Base-by-base conservation (phyloP, 2,113 vertebrate species). In the Forbesichthys agassizii region DNA sequence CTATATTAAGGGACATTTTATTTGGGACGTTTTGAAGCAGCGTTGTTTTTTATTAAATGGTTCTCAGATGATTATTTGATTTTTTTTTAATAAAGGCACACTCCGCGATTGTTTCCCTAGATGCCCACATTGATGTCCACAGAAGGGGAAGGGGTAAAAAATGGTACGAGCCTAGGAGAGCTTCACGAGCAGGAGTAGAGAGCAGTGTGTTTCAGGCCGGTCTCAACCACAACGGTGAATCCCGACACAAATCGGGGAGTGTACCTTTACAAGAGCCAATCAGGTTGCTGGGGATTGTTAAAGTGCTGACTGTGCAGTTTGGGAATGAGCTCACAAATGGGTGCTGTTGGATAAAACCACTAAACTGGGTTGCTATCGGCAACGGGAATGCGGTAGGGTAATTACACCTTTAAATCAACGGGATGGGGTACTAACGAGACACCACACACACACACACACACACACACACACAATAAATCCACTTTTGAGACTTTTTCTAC, bases 241-340 rank as follows among this genome's bases (percentile, higher is more conserved):
- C 36, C 36, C 4, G 36, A 42, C 36, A 42, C 36, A 42, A 42
- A 8, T 42, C 36, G 1, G 7, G 36, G 36, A 42, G 36, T 42
- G 36, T 42, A 8, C 36, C 36, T 6, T 69, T 80, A 77, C 27
- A 68, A 68, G 68, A 63, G 71, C 51, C 62, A 59, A 16, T 81
- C 33, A 33, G 20, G 33, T 60, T 70, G 68, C 48, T 49, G 68
- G 79, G 13, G 18, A 70, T 66, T 49, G 56, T 61, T n/a, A 75
- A 64, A 27, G 42, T 57, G 59, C 36, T 67, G 58, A 59, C 61
- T 5, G 51, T 62, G 48, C 9, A 58, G 47, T 9, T 9, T 58
- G 63, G 57, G 12, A 13, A 46, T 33, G 33, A 66, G 5, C 9
- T 68, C 33, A 42, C 36, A 42, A 13, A 27, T 27, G 27, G 27